Evolutionary conservation across 2,113 vertebrate species (phyloP).

Genomic region (Pangasianodon gigas): DNA sequence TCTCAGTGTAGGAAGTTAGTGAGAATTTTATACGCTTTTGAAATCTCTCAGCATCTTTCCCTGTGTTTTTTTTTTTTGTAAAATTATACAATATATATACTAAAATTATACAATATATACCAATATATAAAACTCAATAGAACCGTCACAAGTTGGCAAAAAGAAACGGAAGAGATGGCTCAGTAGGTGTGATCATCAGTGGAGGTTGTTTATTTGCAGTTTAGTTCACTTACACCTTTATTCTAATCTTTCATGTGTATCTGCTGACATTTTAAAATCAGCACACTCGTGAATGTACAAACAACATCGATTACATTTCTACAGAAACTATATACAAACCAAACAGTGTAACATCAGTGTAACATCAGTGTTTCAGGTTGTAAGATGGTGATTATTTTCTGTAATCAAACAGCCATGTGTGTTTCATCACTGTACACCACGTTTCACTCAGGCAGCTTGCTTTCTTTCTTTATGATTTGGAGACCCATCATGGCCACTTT

Average conservation of each 20-base stretch:
- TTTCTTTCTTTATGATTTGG: background rate
- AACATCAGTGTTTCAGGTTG: background rate
- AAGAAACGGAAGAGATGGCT: background rate
- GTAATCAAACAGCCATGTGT: background rate
- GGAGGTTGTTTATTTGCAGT: slow-evolving; percentile 14
- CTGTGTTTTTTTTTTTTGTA: background rate
- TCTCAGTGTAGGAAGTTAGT: background rate
- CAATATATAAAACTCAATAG: background rate
- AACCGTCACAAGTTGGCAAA: background rate
- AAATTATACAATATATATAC: background rate
- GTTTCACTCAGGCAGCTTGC: background rate
- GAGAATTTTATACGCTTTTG: background rate
- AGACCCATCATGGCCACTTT: background rate
- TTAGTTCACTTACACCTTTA: background rate
- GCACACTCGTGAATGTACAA: background rate
- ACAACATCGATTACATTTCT: background rate
- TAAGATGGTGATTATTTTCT: background rate
- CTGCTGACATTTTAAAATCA: background rate
- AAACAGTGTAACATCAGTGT: background rate
- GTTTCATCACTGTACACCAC: background rate
- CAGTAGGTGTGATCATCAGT: background rate
- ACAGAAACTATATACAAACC: background rate
- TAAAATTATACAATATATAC: background rate
- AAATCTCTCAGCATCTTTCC: background rate
- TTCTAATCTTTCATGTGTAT: background rate